A percentile compares a stretch with the other conserved stretches of the same genome.
These are phyloP conservation scores for Brachionus manjavacas DNA, from an alignment of 1,140 invertebrate genomes.

Conservation along the genomic window DNA sequence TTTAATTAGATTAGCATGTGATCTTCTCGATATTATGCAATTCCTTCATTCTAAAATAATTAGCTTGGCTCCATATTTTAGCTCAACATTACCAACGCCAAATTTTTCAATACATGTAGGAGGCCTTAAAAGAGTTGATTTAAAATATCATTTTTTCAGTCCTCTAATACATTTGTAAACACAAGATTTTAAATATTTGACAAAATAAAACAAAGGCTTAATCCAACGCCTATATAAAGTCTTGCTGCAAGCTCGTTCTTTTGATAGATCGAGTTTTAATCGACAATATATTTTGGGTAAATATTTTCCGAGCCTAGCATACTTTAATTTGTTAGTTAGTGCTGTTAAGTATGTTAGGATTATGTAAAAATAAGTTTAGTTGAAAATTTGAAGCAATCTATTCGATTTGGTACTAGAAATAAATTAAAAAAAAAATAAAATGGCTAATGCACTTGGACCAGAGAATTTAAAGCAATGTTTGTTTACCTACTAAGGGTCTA, in stretches of 20 bases:
- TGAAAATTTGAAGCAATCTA: too few species aligned
- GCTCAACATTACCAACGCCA: not conserved
- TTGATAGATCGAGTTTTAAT: not conserved
- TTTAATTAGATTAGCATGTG: not conserved
- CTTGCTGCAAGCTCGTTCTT: not conserved
- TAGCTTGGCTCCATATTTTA: not conserved
- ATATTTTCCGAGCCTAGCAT: not conserved
- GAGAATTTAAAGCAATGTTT: not conserved
- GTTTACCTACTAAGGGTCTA: not conserved
- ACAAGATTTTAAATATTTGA: not conserved
- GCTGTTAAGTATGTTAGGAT: not conserved
- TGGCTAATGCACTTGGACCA: not conserved
- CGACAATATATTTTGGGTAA: not conserved
- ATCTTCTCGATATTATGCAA: not conserved
- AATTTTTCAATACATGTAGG: not conserved
- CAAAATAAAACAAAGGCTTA: not conserved
- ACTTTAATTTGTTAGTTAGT: not conserved
- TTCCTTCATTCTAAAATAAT: not conserved
- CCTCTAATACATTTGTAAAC: not conserved
- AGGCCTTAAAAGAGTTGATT: not conserved
- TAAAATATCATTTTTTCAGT: not conserved
- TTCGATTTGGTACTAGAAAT: too few species aligned
- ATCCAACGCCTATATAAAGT: not conserved
- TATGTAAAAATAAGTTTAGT: not conserved
- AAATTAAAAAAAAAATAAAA: too few species aligned